Evolutionary conservation across 1,140 invertebrate species (phyloP).

Genomic region (Papilio xuthus): DNA sequence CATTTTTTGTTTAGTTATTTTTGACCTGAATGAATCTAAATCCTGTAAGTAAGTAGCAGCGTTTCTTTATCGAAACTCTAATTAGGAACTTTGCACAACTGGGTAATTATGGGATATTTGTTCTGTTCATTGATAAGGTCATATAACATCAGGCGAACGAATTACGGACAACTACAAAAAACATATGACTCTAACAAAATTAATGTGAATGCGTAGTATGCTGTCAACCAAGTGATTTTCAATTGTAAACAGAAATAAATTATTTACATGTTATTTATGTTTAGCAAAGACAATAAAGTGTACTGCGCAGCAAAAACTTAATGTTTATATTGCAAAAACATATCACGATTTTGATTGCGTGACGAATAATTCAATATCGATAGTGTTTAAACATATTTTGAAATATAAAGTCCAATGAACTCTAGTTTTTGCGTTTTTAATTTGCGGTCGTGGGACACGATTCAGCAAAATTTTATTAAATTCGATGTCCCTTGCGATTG

Average conservation of each 20-base stretch:
- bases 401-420: constrained; percentile 49
- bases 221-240: neutral
- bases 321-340: constrained; percentile 24
- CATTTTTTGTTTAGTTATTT: neutral
- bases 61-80: too few relatives aligned
- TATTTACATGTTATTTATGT: constrained; percentile 11
- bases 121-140: too few relatives aligned
- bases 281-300: neutral
- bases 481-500: constrained; percentile 26
- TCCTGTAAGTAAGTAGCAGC: too few relatives aligned
- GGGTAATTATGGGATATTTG: too few relatives aligned
- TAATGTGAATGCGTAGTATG: neutral
- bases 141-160: too few relatives aligned
- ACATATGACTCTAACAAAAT: neutral
- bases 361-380: constrained; percentile 18
- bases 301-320: constrained; percentile 22
- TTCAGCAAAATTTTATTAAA: constrained; percentile 61
- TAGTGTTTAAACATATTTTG: constrained; percentile 24
- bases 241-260: constrained; percentile 13
- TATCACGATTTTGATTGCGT: constrained; percentile 27
- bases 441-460: constrained; percentile 41
- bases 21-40: neutral
- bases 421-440: constrained; percentile 45
- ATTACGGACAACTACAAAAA: too few relatives aligned
- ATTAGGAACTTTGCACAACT: neutral